Base-by-base conservation (phyloP, 2,113 vertebrate species). In the Engystomops pustulosus region DNA sequence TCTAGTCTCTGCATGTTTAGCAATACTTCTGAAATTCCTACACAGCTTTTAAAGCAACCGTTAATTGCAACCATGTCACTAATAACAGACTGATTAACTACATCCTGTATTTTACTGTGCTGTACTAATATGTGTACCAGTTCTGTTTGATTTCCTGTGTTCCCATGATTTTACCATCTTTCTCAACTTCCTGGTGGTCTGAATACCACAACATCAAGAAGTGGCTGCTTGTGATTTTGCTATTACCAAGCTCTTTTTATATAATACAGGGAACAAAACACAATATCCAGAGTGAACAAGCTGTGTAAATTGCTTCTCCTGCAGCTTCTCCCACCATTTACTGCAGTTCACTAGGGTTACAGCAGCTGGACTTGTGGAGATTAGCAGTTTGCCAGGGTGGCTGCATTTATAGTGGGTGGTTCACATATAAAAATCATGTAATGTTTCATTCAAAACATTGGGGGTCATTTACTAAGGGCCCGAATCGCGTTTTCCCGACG, bases 61-160 rank as follows among this genome's bases (percentile, higher is more conserved):
- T 34, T 77, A 77, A 77, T 77, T 77, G 74, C 74, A 77, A 77
- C 49, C 74, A 77, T 53, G 30, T 77, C 74, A 36, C 49, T 77
- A 77, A 77, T 58, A 38, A 45, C 4, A 36, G 23, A 18, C 49
- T 77, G 49, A 77, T 58, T 8, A 58, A 58, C 30, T 30, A 77
- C 74, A 77, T 77, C 74, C 74, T 77, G 74, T 34, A 49, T 58
- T 77, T 77, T 77, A 77, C 49, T 58, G 49, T 34, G 17, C 18
- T 77, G 5, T 12, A 58, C 49, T 58, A 32, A 58, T 77, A 58
- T 3, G 14, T 77, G 18, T 23, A n/a, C 74, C 38, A 49, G 18
- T 77, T 34, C 1, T 20, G 9, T 34, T 38, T 10, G 18, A 58
- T 20, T 58, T 77, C 49, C 74, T 55, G 15, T 38, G 30, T 58